These are phyloP conservation scores for Rhinogobio ventralis DNA, from an alignment of 2,797 vertebrate species.

Conservation along the genomic window DNA sequence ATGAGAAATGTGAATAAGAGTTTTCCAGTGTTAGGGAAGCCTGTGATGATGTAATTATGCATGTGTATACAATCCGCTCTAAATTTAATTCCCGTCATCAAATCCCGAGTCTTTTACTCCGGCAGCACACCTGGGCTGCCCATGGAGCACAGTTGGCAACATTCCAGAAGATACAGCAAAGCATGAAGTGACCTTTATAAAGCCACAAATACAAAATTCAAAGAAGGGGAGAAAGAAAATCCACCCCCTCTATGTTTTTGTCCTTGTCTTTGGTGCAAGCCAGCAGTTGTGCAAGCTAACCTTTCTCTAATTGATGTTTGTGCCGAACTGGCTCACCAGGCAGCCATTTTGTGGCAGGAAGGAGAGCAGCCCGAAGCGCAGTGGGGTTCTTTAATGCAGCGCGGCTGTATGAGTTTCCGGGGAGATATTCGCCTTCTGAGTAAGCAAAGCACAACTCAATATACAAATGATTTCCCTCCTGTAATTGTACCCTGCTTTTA, in stretches of 20 bases:
- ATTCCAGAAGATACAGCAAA: constrained; percentile 40
- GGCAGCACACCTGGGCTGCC: not conserved
- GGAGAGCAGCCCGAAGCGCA: constrained; percentile 65
- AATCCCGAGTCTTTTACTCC: constrained; percentile 18
- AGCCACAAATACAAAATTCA: constrained; percentile 60
- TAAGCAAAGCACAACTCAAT: constrained; percentile 24
- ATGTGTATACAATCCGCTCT: not conserved
- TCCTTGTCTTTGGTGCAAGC: constrained; percentile 62
- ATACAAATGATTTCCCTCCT: constrained; percentile 18
- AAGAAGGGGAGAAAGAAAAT: constrained; percentile 59
- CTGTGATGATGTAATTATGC: constrained; percentile 12
- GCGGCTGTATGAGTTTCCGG: constrained; percentile 67
- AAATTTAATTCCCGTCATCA: constrained; percentile 25
- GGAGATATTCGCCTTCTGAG: constrained; percentile 34
- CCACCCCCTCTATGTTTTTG: constrained; percentile 55
- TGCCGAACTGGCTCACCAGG: constrained; percentile 68
- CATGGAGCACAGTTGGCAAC: constrained; percentile 20
- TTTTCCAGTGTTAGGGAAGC: not conserved
- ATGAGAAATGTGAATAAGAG: not conserved
- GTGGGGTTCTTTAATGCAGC: constrained; percentile 68
- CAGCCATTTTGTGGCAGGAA: constrained; percentile 70
- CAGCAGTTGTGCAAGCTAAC: constrained; percentile 77
- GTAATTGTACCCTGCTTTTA: constrained; percentile 14
- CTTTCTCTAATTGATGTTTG: constrained; percentile 82
- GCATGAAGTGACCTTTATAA: constrained; percentile 70